phyloP scores from a whole-genome alignment of 1,140 invertebrate genomes.

The Spodoptera frugiperda region DNA sequence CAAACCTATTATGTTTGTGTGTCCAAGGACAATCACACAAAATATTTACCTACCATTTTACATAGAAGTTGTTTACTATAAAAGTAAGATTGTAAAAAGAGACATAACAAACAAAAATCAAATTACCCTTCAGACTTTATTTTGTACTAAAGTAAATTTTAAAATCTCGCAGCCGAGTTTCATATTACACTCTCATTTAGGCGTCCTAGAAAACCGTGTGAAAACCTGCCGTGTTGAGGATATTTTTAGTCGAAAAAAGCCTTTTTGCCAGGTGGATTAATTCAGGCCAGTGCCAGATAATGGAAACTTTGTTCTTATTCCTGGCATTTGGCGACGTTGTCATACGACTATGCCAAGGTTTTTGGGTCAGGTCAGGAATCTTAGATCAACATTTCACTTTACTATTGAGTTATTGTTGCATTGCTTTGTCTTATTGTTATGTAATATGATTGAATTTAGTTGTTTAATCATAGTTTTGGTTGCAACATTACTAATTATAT shows the following conservation, averaged over 20 bases:
- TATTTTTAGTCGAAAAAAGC: slow-evolving; percentile 15
- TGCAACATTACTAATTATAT: no score
- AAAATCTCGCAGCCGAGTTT: not conserved
- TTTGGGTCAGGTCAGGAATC: slow-evolving; percentile 20
- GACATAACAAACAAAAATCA: not conserved
- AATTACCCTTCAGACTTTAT: slow-evolving; percentile 3
- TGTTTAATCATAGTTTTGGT: not conserved
- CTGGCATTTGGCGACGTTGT: slow-evolving; percentile 9
- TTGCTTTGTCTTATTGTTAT: not conserved
- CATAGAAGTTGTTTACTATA: no score
- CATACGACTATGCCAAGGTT: slow-evolving; percentile 22
- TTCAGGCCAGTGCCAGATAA: slow-evolving; percentile 17
- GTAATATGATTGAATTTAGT: not conserved
- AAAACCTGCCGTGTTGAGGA: not conserved
- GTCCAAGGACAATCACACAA: no score
- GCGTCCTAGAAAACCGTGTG: not conserved
- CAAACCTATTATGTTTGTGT: no score
- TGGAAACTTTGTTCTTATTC: slow-evolving; percentile 26
- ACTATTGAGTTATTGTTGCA: not conserved
- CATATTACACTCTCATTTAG: slow-evolving; percentile 21
- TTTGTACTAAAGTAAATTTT: slow-evolving; percentile 12
- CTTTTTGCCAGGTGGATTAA: slow-evolving; percentile 27
- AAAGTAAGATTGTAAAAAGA: not conserved
- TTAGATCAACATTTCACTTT: slow-evolving; percentile 14
- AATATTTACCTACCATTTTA: no score